Percentiles rank a stretch among this genome's conserved stretches.
phyloP scores from a whole-genome alignment of 1,140 invertebrate species.

The Ceratosolen solmsi region DNA sequence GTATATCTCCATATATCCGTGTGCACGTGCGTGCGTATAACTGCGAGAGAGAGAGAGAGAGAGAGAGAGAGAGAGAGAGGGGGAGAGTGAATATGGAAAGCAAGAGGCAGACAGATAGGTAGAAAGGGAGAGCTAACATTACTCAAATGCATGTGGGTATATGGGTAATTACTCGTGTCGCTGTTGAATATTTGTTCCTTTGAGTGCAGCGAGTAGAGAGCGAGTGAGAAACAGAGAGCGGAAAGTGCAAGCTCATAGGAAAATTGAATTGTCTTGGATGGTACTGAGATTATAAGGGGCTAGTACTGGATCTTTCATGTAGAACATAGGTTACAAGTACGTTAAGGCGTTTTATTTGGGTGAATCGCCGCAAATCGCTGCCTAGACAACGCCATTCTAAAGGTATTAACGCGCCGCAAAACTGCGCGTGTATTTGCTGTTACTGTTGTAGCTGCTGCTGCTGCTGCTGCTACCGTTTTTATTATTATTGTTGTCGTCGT shows the following conservation, averaged over 20 bases:
- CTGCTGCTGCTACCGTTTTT: too few relatives aligned
- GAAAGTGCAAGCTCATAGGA: background rate
- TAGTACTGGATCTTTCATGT: background rate
- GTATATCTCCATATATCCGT: background rate
- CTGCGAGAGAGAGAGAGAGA: background rate
- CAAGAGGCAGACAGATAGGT: background rate
- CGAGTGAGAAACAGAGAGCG: background rate
- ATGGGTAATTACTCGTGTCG: slow-evolving; percentile 47
- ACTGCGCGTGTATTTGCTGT: background rate
- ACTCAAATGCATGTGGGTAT: slow-evolving; percentile 19
- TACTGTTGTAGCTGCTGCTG: too few relatives aligned
- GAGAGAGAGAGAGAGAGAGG: background rate
- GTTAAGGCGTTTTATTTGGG: background rate
- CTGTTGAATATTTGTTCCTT: slow-evolving; percentile 49
- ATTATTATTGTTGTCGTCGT: background rate
- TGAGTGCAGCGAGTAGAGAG: slow-evolving; percentile 12
- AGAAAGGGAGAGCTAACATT: background rate
- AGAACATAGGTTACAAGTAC: background rate
- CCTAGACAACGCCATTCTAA: background rate
- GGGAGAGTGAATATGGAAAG: too few relatives aligned
- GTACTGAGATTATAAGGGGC: background rate
- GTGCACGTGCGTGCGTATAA: too few relatives aligned
- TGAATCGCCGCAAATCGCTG: background rate
- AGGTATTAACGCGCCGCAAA: background rate
- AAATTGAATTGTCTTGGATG: slow-evolving; percentile 30